Base-by-base conservation (phyloP, 1,140 invertebrate species). In the Solen grandis region DNA sequence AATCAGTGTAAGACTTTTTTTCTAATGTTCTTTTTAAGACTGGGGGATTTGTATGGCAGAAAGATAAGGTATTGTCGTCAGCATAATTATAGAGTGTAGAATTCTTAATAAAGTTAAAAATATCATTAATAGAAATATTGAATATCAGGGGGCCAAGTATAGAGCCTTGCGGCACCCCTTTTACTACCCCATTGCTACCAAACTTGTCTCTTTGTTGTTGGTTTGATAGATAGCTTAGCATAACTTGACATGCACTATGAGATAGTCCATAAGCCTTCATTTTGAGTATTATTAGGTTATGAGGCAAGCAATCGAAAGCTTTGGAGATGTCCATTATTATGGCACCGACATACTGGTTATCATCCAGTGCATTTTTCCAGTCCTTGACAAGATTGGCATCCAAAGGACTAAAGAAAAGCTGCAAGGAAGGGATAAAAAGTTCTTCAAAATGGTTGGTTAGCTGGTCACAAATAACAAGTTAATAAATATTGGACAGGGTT, bases 271-370 rank as follows among this genome's bases (percentile, higher is more conserved):
- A 75, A 1, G 57, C 35, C 35, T 59, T 62, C n/a, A 50, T 55
- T 22, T 75, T 75, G 5, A 25, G n/a, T 25, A 75, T 25, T 35
- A 69, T 41, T 29, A 80, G 33, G 27, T 81, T 70, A 74, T 74
- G 70, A 8, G 72, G 79, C 8, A 81, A 50, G 31, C 70, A 81
- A 27, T 81, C 79, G 41, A 80, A 80, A n/a, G 62, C 2, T n/a
- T n/a, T n/a, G 22, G 55, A 62, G 3, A 80, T 41, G 60, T 80
- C 77, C 77, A 80, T 63, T 25, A 65, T 5, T 19, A 65, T 80
- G 25, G 68, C 77, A 29, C 62, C 22, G 14, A 65, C 52, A n/a
- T n/a, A n/a, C n/a, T n/a, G n/a, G n/a, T n/a, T n/a, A n/a, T n/a
- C n/a, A n/a, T n/a, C n/a, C 27, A 54, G 27, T 19, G 52, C 52